phyloP scores from a whole-genome alignment of 1,140 invertebrate species.

The Andrena cerasifolii region DNA sequence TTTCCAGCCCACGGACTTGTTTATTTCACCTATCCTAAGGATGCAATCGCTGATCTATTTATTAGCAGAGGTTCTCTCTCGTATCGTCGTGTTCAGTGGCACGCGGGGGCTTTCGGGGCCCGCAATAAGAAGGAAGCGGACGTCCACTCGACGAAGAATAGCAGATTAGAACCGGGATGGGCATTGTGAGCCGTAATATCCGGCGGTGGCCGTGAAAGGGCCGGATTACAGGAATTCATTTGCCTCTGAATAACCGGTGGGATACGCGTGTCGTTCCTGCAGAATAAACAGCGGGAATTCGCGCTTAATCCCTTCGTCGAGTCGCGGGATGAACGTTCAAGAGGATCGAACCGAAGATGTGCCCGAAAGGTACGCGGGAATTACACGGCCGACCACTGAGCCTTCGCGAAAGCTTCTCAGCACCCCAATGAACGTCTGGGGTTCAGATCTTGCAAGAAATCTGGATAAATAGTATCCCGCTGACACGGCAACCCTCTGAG shows the following conservation, averaged over 20 bases:
- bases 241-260: slow-evolving; percentile 53
- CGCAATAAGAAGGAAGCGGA: slow-evolving; percentile 37
- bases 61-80: no score
- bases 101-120: background rate
- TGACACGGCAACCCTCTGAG: no score
- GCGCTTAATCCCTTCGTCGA: slow-evolving; percentile 14
- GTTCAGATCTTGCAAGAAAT: no score
- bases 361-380: no score
- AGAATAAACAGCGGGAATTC: slow-evolving; percentile 37
- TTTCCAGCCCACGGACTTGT: no score
- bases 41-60: no score
- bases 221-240: slow-evolving; percentile 65
- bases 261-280: slow-evolving; percentile 38
- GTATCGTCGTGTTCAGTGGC: background rate
- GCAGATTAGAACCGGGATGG: slow-evolving; percentile 50
- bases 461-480: no score
- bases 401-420: no score
- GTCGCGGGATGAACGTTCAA: background rate
- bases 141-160: slow-evolving; percentile 54
- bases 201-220: slow-evolving; percentile 52
- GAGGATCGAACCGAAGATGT: background rate
- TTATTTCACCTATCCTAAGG: no score
- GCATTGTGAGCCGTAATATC: slow-evolving; percentile 59
- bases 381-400: no score
- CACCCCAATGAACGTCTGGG: no score